Conservation (phyloP, 2,888 invertebrate genomes). For the Hypolimnas misippus region DNA sequence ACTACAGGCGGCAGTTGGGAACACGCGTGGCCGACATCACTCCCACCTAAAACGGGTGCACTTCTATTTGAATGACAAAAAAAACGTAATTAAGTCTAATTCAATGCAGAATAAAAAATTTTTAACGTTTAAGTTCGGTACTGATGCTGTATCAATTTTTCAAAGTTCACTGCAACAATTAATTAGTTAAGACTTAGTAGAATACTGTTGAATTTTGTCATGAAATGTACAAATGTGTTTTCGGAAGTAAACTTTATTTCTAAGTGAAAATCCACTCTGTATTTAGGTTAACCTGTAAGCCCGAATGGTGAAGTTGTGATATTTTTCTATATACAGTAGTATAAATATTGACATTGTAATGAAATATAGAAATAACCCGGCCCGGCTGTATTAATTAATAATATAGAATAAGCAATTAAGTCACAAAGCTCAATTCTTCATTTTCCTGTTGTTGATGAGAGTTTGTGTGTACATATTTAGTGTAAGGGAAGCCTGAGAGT, state of each 20-base stretch:
- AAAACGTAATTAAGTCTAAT: constrained; percentile 78
- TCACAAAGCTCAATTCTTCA: constrained; percentile 79
- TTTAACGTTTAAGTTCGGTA: constrained; percentile 78
- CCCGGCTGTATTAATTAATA: constrained; percentile 56
- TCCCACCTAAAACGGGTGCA: constrained; percentile 82
- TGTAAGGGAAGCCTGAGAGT: constrained; percentile 78
- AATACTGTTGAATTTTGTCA: constrained; percentile 83
- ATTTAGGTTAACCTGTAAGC: constrained; percentile 77
- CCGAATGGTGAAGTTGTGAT: constrained; percentile 82
- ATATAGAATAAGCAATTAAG: constrained; percentile 64
- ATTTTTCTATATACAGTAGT: constrained; percentile 68
- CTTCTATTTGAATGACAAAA: constrained; percentile 82
- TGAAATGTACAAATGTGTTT: constrained; percentile 84
- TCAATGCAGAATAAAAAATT: constrained; percentile 77
- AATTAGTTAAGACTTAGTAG: constrained; percentile 79
- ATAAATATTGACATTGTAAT: constrained; percentile 50
- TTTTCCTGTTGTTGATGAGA: constrained; percentile 72
- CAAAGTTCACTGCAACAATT: constrained; percentile 60
- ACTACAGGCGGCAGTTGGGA: constrained; percentile 50
- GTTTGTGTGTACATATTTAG: constrained; percentile 82
- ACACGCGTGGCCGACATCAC: constrained; percentile 74
- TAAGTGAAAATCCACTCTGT: constrained; percentile 78
- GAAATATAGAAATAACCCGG: constrained; percentile 58
- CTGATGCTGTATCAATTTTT: constrained; percentile 76
- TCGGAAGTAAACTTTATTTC: constrained; percentile 79